Evolutionary conservation across 2,888 invertebrate genomes (phyloP), one percentile per base, ranked within the genome.

Genomic region (Lasioglossum malachurum): DNA sequence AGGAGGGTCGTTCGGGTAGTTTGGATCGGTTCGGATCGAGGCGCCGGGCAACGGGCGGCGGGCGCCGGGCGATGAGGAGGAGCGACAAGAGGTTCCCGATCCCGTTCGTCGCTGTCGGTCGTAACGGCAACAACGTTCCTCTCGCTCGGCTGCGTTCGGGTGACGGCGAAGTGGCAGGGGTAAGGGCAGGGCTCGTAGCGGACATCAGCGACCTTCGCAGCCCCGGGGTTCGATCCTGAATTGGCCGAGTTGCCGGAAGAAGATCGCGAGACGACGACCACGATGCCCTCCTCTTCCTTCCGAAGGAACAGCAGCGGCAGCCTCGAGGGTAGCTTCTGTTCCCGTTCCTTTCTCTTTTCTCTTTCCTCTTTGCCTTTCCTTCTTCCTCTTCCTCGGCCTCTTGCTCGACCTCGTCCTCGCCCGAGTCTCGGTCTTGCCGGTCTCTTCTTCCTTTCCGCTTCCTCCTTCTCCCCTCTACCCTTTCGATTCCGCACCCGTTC

Each of bases 181-280:
- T 82, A 83, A 82, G 82, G 89, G 78, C 74, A 87, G 88, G 88
- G 90, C 91, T 93, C 93, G 92, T 93, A 93, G 94, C 94, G 93
- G 93, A 94, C 94, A 94, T 94, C 93, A 93, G 94, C 94, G 88
- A 93, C 91, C 92, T 86, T 89, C 86, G 88, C 92, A 90, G 86
- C 84, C 78, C 60, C 83, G 46, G 79, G 77, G n/a, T 81, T 88
- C 86, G 81, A 82, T 82, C 78, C 78, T 84, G 78, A 87, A 85
- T 83, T 79, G 69, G 57, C 83, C 81, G 64, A 64, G 64, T 31
- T 64, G 64, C 64, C 64, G 64, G 64, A 64, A 64, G 83, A 84
- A 80, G 76, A 78, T 82, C 82, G 73, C 77, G 75, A 71, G 80
- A 85, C 41, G 16, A 31, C 64, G 31, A 57, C 57, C n/a, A 64